Evolutionary conservation across 1,140 invertebrate genomes (phyloP).

Genomic region (Thaumetopoea pityocampa): DNA sequence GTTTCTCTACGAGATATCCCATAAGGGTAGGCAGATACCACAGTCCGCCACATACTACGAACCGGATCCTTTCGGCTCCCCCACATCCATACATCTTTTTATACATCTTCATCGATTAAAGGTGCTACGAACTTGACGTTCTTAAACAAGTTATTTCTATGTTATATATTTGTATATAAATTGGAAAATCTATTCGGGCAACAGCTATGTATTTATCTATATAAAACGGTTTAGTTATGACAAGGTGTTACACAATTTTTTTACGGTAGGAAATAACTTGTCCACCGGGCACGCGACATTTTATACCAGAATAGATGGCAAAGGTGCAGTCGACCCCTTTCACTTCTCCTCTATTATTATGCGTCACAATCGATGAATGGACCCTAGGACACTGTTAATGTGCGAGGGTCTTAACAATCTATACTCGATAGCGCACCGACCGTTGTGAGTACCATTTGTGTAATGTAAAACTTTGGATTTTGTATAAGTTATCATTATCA

Average conservation of each 20-base stretch:
- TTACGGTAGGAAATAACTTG: conserved; percentile 2
- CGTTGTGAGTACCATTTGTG: conserved; percentile 2
- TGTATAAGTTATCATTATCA: no score
- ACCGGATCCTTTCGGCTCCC: no score
- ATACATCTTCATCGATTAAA: no score
- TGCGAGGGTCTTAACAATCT: conserved; percentile 19
- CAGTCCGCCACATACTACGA: no score
- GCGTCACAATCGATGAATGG: conserved; percentile 35
- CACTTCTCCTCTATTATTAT: conserved; percentile 36
- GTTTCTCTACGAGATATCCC: no score
- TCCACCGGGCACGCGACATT: conserved; percentile 44
- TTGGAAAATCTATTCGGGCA: no score
- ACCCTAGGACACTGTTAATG: conserved; percentile 23
- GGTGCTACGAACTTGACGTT: no score
- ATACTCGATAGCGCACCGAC: conserved; percentile 10
- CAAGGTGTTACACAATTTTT: conserved; percentile 25
- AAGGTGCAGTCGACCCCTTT: conserved; percentile 53
- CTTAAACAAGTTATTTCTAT: no score
- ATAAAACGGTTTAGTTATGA: conserved; percentile 1
- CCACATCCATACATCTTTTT: no score
- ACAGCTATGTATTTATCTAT: neutral
- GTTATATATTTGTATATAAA: no score
- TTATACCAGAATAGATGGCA: conserved; percentile 22
- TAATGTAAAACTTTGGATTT: conserved; percentile 8
- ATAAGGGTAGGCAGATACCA: no score